Evolutionary conservation across 2,797 vertebrate genomes (phyloP).

Genomic region (Cirrhinus molitorella): DNA sequence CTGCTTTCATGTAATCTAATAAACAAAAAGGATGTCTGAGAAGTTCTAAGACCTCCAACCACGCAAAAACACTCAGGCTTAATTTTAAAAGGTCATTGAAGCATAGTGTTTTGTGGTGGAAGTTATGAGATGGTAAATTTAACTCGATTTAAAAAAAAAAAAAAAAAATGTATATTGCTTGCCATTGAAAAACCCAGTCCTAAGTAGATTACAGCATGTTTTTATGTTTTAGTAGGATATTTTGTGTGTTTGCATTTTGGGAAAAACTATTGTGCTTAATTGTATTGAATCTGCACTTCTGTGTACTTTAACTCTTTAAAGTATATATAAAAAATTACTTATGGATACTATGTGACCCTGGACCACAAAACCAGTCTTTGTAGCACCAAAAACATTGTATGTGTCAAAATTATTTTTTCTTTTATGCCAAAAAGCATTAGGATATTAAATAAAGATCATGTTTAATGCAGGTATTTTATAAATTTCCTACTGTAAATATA

Average conservation of each 20-base stretch:
- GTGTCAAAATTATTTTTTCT: too few relatives aligned
- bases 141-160: neutral
- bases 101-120: neutral
- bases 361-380: too few relatives aligned
- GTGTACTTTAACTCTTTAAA: neutral
- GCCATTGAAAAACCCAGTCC: neutral
- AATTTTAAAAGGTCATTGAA: neutral
- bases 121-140: neutral
- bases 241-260: neutral
- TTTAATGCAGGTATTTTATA: too few relatives aligned
- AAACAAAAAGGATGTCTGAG: constrained; percentile 8
- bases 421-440: too few relatives aligned
- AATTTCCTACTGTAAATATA: too few relatives aligned
- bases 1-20: constrained; percentile 38
- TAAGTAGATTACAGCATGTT: neutral
- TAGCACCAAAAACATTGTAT: too few relatives aligned
- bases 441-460: too few relatives aligned
- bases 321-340: neutral
- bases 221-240: neutral
- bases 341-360: neutral
- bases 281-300: neutral
- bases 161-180: too few relatives aligned
- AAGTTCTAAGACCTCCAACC: constrained; percentile 1
- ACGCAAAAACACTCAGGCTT: neutral
- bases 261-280: neutral